phyloP scores from a whole-genome alignment of 2,113 vertebrate species.

The Arvicanthis niloticus region DNA sequence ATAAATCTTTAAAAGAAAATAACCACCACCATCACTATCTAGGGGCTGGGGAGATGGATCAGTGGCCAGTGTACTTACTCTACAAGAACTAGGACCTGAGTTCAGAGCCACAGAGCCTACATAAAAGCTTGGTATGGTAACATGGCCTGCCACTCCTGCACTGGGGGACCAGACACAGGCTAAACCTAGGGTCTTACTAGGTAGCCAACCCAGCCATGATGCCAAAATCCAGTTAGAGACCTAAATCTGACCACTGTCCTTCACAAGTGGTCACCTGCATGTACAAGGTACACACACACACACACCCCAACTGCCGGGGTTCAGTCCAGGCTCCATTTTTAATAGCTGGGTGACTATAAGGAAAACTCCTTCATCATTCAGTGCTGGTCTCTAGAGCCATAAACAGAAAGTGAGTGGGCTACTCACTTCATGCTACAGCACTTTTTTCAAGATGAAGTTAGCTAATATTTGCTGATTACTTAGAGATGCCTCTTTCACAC shows the following conservation, averaged over 20 bases:
- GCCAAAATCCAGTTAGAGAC: neutral
- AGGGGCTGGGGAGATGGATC: neutral
- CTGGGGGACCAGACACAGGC: neutral
- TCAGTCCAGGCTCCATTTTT: neutral
- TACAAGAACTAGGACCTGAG: neutral
- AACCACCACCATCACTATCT: neutral
- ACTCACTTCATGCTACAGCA: neutral
- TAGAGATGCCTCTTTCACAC: neutral
- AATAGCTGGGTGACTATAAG: neutral
- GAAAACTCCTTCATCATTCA: neutral
- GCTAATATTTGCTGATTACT: conserved; percentile 20
- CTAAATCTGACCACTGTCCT: neutral
- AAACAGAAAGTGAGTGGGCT: neutral
- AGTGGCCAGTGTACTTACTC: no score
- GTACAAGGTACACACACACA: neutral
- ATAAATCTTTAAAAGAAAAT: neutral
- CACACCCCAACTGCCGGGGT: neutral
- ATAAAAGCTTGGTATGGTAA: neutral
- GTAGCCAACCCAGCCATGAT: neutral
- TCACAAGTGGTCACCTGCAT: neutral
- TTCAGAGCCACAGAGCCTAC: neutral
- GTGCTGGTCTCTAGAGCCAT: neutral
- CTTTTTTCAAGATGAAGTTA: conserved; percentile 11
- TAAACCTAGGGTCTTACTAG: neutral
- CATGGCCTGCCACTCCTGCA: no score